These are phyloP conservation scores for Coptodon rendalli DNA, from an alignment of 2,113 vertebrate species.

Conservation along the genomic window DNA sequence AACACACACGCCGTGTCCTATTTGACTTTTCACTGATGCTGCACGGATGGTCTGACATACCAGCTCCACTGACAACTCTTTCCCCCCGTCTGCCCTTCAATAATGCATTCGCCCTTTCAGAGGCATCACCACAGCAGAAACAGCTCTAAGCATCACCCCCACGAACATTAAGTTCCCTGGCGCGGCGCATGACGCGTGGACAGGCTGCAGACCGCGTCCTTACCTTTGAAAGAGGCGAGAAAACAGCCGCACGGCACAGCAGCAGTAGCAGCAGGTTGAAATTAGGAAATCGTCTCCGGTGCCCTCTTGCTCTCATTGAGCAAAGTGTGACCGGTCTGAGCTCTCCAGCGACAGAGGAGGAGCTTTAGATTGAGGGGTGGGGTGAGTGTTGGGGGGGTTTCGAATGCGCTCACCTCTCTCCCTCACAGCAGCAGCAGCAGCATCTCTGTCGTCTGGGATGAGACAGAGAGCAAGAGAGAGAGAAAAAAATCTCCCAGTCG, in stretches of 20 bases:
- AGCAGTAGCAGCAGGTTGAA: slow-evolving; percentile 24
- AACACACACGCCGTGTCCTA: slow-evolving; percentile 5
- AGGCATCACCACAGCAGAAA: neutral
- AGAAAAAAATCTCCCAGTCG: neutral
- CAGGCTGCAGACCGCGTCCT: slow-evolving; percentile 14
- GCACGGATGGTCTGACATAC: neutral
- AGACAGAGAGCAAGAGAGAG: neutral
- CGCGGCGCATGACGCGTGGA: slow-evolving; percentile 29
- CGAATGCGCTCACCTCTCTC: slow-evolving; percentile 55
- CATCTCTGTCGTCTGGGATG: slow-evolving; percentile 27
- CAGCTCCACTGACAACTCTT: slow-evolving; percentile 6
- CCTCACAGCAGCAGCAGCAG: slow-evolving; percentile 12
- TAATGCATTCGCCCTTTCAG: slow-evolving; percentile 32
- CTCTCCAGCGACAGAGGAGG: slow-evolving; percentile 61
- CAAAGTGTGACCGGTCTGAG: slow-evolving; percentile 47
- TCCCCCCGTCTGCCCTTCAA: slow-evolving; percentile 48
- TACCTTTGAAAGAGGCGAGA: slow-evolving; percentile 60
- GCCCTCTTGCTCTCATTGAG: slow-evolving; percentile 65
- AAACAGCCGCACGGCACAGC: slow-evolving; percentile 16
- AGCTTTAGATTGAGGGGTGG: slow-evolving; percentile 31
- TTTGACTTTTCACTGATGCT: slow-evolving; percentile 20
- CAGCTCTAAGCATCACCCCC: neutral
- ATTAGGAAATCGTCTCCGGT: slow-evolving; percentile 53
- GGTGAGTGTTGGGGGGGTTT: neutral
- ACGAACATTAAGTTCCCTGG: neutral